These are phyloP conservation scores for Oikopleura dioica DNA, from an alignment of 23 tunicate species.

Conservation along the genomic window DNA sequence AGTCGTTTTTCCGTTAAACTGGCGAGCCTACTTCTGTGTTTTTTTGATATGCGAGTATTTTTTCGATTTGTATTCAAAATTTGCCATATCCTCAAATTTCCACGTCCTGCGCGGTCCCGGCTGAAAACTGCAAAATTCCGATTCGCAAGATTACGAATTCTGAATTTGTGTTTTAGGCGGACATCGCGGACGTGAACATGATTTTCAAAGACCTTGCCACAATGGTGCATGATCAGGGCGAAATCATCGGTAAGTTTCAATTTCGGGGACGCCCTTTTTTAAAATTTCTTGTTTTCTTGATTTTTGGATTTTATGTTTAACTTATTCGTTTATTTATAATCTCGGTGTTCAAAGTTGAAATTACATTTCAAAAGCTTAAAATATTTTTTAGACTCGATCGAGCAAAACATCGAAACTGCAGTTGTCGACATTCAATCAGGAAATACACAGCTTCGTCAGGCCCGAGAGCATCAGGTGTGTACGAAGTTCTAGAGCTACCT, in stretches of 20 bases:
- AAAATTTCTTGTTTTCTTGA: not conserved
- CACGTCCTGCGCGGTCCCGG: too few relatives aligned
- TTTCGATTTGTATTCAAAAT: too few relatives aligned
- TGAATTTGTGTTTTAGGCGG: slow-evolving; percentile 29
- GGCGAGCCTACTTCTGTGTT: too few relatives aligned
- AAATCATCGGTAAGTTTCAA: slow-evolving; percentile 54
- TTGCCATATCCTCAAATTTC: too few relatives aligned
- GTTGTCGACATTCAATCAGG: slow-evolving; percentile 29
- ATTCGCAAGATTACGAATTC: too few relatives aligned
- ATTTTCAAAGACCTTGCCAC: slow-evolving; percentile 68
- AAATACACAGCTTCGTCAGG: slow-evolving; percentile 38
- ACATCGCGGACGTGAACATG: slow-evolving; percentile 84
- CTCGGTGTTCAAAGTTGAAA: not conserved
- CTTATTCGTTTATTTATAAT: not conserved
- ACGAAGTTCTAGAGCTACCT: too few relatives aligned
- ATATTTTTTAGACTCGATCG: slow-evolving; percentile 47
- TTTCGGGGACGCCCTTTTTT: not conserved
- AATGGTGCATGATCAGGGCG: slow-evolving; percentile 99
- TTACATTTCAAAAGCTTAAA: not conserved
- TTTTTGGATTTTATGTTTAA: not conserved
- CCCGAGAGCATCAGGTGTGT: slow-evolving; percentile 37
- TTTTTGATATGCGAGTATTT: too few relatives aligned
- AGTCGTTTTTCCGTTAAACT: too few relatives aligned
- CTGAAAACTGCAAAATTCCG: too few relatives aligned
- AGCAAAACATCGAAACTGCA: slow-evolving; percentile 43